Percentiles rank a stretch among this genome's conserved stretches.
These are phyloP conservation scores for Idaea dimidiata DNA, from an alignment of 2,888 invertebrate genomes.

Conservation along the genomic window DNA sequence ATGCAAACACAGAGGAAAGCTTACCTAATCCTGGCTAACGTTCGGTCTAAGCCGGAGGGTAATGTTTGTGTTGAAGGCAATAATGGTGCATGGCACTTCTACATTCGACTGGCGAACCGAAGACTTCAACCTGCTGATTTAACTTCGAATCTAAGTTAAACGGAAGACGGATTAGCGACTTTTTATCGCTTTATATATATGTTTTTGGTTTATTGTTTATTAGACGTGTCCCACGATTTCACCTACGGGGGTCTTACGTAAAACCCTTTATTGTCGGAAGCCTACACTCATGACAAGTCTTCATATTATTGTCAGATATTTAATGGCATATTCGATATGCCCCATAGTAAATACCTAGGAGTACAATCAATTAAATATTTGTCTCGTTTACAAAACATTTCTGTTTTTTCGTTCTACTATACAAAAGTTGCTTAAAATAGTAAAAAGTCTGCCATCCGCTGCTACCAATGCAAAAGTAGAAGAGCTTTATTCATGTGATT, in stretches of 20 bases:
- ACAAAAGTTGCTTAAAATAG: too few relatives aligned
- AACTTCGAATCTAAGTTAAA: conserved; percentile 27
- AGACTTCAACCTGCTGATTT: conserved; percentile 36
- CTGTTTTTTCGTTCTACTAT: too few relatives aligned
- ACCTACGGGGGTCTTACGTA: too few relatives aligned
- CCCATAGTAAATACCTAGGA: too few relatives aligned
- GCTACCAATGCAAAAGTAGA: conserved; percentile 3
- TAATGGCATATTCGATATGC: too few relatives aligned
- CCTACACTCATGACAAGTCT: too few relatives aligned
- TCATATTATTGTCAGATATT: too few relatives aligned
- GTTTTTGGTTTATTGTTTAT: too few relatives aligned
- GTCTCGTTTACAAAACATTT: too few relatives aligned
- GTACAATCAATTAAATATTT: too few relatives aligned
- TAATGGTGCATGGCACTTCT: conserved; percentile 65
- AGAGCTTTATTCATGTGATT: conserved; percentile 19
- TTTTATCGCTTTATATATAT: background rate
- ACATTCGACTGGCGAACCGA: conserved; percentile 73
- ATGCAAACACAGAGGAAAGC: conserved; percentile 38
- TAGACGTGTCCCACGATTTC: too few relatives aligned
- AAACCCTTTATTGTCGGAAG: too few relatives aligned
- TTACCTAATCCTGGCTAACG: conserved; percentile 14
- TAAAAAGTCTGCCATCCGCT: background rate
- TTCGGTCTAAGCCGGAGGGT: conserved; percentile 46
- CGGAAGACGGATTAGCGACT: background rate
- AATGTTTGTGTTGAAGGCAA: conserved; percentile 74